phyloP scores from a whole-genome alignment of 2,797 vertebrate species.

The Melopsittacus undulatus region DNA sequence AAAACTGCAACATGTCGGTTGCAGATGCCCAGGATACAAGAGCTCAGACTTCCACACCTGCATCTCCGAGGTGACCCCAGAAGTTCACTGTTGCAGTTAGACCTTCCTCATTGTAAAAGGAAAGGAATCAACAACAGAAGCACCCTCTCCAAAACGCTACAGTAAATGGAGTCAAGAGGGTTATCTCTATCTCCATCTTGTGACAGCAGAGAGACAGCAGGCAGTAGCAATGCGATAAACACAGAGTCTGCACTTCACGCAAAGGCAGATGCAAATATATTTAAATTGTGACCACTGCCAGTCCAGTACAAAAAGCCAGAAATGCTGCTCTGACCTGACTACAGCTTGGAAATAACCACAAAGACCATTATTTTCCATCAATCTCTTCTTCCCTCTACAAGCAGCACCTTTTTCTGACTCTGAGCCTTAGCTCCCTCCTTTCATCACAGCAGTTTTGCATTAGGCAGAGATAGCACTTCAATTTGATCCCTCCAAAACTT shows the following conservation, averaged over 20 bases:
- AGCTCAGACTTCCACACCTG: not conserved
- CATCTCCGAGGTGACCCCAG: no score
- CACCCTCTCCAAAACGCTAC: not conserved
- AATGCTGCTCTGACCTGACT: not conserved
- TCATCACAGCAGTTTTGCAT: not conserved
- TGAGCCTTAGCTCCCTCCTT: not conserved
- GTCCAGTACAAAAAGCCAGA: not conserved
- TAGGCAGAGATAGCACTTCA: not conserved
- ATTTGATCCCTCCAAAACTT: rapidly evolving
- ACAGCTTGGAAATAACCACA: not conserved
- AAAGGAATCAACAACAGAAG: not conserved
- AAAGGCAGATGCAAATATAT: not conserved
- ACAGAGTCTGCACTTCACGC: not conserved
- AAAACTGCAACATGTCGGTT: not conserved
- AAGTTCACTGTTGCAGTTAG: not conserved
- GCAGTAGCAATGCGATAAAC: not conserved
- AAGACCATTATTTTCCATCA: not conserved
- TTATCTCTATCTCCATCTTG: not conserved
- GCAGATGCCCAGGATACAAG: not conserved
- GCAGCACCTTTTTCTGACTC: not conserved
- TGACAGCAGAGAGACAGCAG: not conserved
- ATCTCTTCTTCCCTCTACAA: not conserved
- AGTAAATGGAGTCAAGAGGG: not conserved
- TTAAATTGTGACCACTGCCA: not conserved
- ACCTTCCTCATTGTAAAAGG: not conserved